Percentiles rank a stretch among this genome's conserved stretches.
Evolutionary conservation across 1,140 invertebrate species (phyloP).

Genomic region (Drosophila sucinea): DNA sequence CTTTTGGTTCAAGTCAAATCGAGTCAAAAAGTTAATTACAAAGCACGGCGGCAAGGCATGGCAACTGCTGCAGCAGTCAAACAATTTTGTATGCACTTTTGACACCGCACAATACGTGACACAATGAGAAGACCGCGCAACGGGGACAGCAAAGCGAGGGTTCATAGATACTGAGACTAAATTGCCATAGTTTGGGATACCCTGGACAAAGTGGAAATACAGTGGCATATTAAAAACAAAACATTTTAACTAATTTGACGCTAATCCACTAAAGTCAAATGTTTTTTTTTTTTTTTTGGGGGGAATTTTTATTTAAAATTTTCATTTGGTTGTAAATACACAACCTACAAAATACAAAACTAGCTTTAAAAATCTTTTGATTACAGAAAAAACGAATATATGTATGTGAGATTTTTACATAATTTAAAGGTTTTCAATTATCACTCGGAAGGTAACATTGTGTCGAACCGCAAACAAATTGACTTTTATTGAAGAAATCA

Average conservation of each 20-base stretch:
- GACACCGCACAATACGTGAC: constrained; percentile 70
- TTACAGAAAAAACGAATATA: too few species aligned
- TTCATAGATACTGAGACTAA: not conserved
- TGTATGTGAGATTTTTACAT: not conserved
- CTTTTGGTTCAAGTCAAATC: constrained; percentile 59
- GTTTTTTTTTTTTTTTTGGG: too few species aligned
- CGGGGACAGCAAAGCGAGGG: not conserved
- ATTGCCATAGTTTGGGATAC: constrained; percentile 20
- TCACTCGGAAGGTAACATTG: not conserved
- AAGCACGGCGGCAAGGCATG: constrained; percentile 8
- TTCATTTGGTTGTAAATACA: too few species aligned
- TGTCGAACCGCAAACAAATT: too few species aligned
- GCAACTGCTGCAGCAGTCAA: constrained; percentile 42
- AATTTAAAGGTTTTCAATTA: not conserved
- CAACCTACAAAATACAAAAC: too few species aligned
- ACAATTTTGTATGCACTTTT: constrained; percentile 71
- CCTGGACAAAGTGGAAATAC: constrained; percentile 27
- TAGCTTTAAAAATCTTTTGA: too few species aligned
- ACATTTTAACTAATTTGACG: not conserved
- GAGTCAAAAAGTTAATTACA: constrained; percentile 79
- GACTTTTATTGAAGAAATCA: not conserved
- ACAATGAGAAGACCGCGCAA: constrained; percentile 48
- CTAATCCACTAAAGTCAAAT: not conserved
- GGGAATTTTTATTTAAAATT: too few species aligned
- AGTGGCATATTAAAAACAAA: constrained; percentile 15